These are phyloP conservation scores for Melieria omissa DNA, from an alignment of 2,888 invertebrate species.

Conservation along the genomic window DNA sequence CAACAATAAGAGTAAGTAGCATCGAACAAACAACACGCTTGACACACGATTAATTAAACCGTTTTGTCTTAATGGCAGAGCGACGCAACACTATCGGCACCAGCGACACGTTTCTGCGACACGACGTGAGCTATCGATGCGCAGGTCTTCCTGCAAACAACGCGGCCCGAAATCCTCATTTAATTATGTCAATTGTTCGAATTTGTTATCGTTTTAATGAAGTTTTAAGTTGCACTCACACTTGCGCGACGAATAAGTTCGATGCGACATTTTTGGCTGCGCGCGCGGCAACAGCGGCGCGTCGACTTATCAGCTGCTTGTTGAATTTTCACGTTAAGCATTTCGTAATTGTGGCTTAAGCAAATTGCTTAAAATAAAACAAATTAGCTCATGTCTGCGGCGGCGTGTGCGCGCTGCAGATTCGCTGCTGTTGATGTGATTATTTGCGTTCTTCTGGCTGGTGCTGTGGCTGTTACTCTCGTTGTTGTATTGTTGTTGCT, in stretches of 20 bases:
- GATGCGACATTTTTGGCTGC: neutral
- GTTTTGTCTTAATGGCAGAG: slow-evolving; percentile 21
- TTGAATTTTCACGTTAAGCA: slow-evolving; percentile 7
- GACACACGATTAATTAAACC: slow-evolving; percentile 48
- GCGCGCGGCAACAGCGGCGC: neutral
- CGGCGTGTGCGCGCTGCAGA: too few species aligned
- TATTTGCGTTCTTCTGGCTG: too few species aligned
- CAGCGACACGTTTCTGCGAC: too few species aligned
- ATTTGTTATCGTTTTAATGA: slow-evolving; percentile 5
- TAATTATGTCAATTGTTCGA: slow-evolving; percentile 13
- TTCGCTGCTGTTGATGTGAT: too few species aligned
- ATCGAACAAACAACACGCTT: slow-evolving; percentile 24
- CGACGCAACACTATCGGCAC: neutral
- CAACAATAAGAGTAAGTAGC: neutral
- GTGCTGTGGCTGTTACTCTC: too few species aligned
- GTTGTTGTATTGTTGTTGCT: neutral
- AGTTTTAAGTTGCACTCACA: neutral
- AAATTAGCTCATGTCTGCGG: slow-evolving; percentile 20
- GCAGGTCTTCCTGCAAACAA: slow-evolving; percentile 1
- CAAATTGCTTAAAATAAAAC: slow-evolving; percentile 29
- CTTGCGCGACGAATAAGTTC: neutral
- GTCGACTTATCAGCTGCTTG: neutral
- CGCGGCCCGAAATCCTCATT: neutral
- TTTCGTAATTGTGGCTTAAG: slow-evolving; percentile 19
- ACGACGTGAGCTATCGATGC: too few species aligned